Percentiles rank a stretch among this genome's conserved stretches.
These are phyloP conservation scores for Drosophila leontia DNA, from an alignment of 1,140 invertebrate species.

Conservation along the genomic window DNA sequence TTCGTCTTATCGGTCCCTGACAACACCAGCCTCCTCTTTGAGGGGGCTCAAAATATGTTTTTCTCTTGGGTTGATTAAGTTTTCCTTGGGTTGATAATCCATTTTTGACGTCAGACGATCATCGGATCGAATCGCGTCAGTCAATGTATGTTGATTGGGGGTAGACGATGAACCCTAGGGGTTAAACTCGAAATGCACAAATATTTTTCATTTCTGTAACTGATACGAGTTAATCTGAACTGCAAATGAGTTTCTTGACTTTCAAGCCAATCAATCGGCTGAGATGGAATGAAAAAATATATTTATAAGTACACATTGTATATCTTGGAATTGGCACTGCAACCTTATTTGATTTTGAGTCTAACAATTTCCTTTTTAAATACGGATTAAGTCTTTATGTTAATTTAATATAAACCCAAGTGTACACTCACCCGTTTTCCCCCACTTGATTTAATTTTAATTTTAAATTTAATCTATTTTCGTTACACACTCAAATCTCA, in stretches of 20 bases:
- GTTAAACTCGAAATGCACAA: conserved; percentile 50
- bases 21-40: conserved; percentile 29
- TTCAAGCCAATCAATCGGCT: conserved; percentile 19
- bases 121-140: conserved; percentile 7
- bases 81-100: conserved; percentile 60
- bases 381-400: conserved; percentile 17
- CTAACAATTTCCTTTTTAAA: conserved; percentile 12
- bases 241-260: conserved; percentile 40
- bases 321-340: conserved; percentile 31
- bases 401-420: conserved; percentile 6
- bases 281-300: conserved; percentile 7
- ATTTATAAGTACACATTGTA: neutral
- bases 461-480: conserved; percentile 36
- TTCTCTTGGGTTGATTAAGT: conserved; percentile 43
- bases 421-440: conserved; percentile 2
- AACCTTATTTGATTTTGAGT: conserved; percentile 12
- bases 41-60: conserved; percentile 19
- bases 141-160: conserved; percentile 13
- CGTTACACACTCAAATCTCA: conserved; percentile 24
- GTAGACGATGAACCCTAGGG: conserved; percentile 33
- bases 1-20: conserved; percentile 44
- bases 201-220: conserved; percentile 58
- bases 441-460: conserved; percentile 12
- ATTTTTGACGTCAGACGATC: conserved; percentile 57
- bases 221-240: conserved; percentile 17